Evolutionary conservation across 2,797 vertebrate genomes (phyloP), one percentile per base, ranked within the genome.

Genomic region (Poliocrania exsul): DNA sequence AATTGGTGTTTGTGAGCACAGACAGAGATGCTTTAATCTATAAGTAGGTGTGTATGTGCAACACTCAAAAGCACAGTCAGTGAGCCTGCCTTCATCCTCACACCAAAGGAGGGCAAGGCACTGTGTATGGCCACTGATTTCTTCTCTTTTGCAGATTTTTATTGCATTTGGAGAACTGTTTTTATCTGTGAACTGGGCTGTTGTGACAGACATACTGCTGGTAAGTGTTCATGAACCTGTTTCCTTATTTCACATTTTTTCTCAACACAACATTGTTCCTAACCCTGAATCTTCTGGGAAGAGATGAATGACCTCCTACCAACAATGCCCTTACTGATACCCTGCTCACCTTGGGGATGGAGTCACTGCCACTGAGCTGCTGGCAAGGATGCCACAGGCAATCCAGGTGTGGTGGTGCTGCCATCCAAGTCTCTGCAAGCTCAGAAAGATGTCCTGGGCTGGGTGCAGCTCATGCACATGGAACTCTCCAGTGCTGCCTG

Each of bases 141-240:
- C 64, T 77, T 88, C 31, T 90, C 19, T 91, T 81, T 98, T 84
- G 31, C 96, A 99, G 99, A 97, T 98, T 38, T 99, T 99, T 88
- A 98, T 99, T 95, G 98, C 97, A 74, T 66, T 99, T 4, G 98
- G 98, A 47, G 98, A 98, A 89, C 85, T 98, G 8, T 94, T 99
- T 90, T 95, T 99, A 40, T 99, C 98, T 23, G 96, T 99, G 49
- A 99, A 99, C 98, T 99, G 99, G 99, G 98, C 99, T 10, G 97
- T 99, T 88, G 94, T 99, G 81, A 98, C 99, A 19, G 99, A 99
- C 81, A 99, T 99, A 81, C 97, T 99, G 65, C 96, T 99, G 98
- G 99, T 99, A 97, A 98, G 98, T 93, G 74, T 26, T 72, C 57
- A 12, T 49, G 37, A 53, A 71, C 35, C 10, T 20, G 6, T 38